phyloP scores from a whole-genome alignment of 2,797 vertebrate species.

The Glossophaga mutica region DNA sequence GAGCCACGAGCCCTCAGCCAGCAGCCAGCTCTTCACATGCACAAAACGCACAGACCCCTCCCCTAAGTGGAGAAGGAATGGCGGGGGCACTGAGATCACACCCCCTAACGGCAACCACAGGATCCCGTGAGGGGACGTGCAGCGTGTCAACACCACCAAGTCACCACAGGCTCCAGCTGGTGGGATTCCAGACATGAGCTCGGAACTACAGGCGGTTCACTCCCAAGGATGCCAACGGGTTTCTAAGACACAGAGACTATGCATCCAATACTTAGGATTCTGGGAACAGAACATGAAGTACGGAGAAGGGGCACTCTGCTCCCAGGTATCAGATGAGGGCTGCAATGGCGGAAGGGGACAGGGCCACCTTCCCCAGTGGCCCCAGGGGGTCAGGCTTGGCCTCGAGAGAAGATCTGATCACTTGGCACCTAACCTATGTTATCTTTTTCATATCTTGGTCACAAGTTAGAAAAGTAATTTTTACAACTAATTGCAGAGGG shows the following conservation, averaged over 20 bases:
- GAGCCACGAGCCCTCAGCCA: too few species aligned
- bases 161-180: background rate
- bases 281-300: background rate
- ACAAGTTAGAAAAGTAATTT: background rate
- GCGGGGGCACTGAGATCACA: background rate
- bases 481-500: background rate
- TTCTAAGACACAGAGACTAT: background rate
- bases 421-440: background rate
- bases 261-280: background rate
- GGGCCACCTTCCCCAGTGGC: background rate
- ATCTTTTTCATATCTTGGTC: background rate
- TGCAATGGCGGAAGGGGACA: accelerated
- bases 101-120: accelerated
- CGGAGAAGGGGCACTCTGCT: accelerated
- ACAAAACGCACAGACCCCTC: accelerated
- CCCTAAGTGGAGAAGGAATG: too few species aligned
- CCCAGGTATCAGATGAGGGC: background rate
- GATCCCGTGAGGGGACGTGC: accelerated
- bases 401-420: background rate
- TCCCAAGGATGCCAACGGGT: background rate
- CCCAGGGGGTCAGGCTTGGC: background rate
- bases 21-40: background rate
- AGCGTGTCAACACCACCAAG: accelerated
- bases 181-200: background rate
- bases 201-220: background rate